Conservation (phyloP, 2,113 vertebrate genomes). For the Balaenoptera acutorostrata region DNA sequence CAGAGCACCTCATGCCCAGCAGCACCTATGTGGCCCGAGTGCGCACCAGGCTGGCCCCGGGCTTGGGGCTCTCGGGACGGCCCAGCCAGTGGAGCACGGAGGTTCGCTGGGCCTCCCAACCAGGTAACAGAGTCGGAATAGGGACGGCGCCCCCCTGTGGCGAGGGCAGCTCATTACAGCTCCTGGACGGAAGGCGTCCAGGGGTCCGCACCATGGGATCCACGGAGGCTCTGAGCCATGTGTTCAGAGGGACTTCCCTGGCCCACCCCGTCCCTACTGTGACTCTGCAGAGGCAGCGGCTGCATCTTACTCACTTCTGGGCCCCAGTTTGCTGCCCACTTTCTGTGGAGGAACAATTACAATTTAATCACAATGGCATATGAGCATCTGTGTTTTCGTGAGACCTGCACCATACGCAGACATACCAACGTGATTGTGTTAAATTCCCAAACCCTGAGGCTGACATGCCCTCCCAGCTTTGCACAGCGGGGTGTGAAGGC, state of each 20-base stretch:
- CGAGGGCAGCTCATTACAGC: rapidly evolving
- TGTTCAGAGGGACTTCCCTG: rapidly evolving
- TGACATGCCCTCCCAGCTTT: rapidly evolving
- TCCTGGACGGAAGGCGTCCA: background rate
- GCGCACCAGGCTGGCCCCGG: background rate
- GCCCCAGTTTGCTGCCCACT: rapidly evolving
- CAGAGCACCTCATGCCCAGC: slow-evolving; percentile 45
- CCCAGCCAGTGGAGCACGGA: slow-evolving; percentile 77
- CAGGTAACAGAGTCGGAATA: slow-evolving; percentile 62
- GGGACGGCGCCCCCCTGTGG: background rate
- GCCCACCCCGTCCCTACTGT: rapidly evolving
- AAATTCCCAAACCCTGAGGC: too few species aligned
- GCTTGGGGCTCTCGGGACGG: slow-evolving; percentile 28
- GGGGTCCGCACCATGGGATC: rapidly evolving
- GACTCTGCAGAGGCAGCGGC: background rate
- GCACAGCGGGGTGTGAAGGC: rapidly evolving
- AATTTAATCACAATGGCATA: rapidly evolving
- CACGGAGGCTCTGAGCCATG: rapidly evolving
- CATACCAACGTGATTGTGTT: rapidly evolving
- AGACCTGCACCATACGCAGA: rapidly evolving
- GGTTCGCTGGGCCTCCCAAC: slow-evolving; percentile 62
- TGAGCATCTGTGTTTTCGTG: background rate
- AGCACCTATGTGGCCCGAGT: slow-evolving; percentile 77
- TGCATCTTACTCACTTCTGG: rapidly evolving
- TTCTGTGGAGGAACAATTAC: rapidly evolving